Conservation (phyloP, 2,888 invertebrate species). For the Seira sanloemensis region DNA sequence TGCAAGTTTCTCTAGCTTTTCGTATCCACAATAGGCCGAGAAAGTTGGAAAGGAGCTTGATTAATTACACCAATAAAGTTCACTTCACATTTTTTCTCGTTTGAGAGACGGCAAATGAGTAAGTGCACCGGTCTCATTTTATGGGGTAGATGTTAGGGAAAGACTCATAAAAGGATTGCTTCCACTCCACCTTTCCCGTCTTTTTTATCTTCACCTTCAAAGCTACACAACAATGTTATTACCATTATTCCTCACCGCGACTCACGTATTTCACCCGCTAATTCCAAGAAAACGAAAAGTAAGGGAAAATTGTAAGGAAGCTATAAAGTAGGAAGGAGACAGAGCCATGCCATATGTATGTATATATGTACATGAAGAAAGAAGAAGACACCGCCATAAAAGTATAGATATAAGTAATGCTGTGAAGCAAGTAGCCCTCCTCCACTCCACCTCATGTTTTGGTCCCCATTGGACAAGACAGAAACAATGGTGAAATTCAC, state of each 20-base stretch:
- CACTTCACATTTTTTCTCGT: conserved; percentile 20
- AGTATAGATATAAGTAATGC: too few species aligned
- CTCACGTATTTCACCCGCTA: not conserved
- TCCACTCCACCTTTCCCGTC: too few species aligned
- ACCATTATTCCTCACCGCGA: not conserved
- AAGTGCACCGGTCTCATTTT: not conserved
- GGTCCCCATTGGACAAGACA: too few species aligned
- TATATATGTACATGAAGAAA: too few species aligned
- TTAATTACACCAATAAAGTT: conserved; percentile 70
- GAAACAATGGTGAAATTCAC: conserved; percentile 32
- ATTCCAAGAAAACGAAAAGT: not conserved
- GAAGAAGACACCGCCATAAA: conserved; percentile 24
- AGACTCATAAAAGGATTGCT: conserved; percentile 13
- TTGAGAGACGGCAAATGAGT: not conserved
- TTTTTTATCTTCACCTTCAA: not conserved
- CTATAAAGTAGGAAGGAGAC: not conserved
- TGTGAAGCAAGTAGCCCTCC: too few species aligned
- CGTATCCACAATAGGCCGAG: not conserved
- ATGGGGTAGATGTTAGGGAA: not conserved
- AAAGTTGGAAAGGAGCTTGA: conserved; percentile 54
- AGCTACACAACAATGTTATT: not conserved
- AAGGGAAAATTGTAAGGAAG: not conserved
- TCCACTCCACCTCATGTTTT: not conserved
- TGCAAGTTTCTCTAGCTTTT: not conserved
- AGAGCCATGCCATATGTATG: not conserved